These are phyloP conservation scores for Tinamus guttatus DNA, from an alignment of 2,113 vertebrate species.

Conservation along the genomic window DNA sequence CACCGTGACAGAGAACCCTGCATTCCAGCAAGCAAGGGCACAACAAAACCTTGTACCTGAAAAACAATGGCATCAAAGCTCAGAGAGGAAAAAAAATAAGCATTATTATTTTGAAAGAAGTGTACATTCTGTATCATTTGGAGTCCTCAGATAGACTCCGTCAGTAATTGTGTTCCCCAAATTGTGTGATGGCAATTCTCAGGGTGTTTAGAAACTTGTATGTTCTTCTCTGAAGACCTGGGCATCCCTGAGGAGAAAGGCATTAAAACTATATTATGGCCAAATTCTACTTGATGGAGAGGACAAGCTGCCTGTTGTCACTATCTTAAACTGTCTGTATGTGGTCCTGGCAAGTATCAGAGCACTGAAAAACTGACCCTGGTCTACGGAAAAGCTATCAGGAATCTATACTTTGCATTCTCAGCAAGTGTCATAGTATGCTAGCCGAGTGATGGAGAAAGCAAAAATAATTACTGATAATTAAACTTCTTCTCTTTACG, in stretches of 20 bases:
- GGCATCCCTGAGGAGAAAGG: neutral
- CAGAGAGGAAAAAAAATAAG: neutral
- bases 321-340: neutral
- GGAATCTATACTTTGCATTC: neutral
- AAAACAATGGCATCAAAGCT: neutral
- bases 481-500: neutral
- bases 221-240: neutral
- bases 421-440: neutral
- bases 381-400: neutral
- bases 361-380: neutral
- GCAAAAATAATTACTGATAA: neutral
- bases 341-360: neutral
- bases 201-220: neutral
- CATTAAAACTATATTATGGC: neutral
- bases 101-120: neutral
- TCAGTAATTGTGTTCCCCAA: neutral
- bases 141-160: too few relatives aligned
- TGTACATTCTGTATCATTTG: rapidly evolving
- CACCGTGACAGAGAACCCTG: neutral
- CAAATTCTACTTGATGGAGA: neutral
- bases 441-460: neutral
- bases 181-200: neutral
- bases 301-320: neutral
- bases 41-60: neutral
- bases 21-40: neutral